Evolutionary conservation across 2,113 vertebrate species (phyloP).

Genomic region (Lepus americanus): DNA sequence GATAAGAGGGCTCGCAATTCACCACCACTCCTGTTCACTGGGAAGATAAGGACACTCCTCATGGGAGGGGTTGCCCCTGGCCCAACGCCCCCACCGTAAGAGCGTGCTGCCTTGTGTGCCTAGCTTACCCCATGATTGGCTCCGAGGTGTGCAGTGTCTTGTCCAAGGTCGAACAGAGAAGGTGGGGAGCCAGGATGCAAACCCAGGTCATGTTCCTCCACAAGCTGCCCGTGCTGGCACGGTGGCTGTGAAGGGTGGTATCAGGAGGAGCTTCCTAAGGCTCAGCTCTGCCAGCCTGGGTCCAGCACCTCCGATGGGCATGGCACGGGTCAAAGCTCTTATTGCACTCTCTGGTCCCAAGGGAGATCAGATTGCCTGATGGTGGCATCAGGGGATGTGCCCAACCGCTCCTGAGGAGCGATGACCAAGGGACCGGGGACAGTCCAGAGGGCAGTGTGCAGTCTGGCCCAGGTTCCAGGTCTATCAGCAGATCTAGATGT

Average conservation of each 20-base stretch:
- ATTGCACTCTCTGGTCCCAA: background rate
- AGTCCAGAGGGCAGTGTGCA: constrained; percentile 55
- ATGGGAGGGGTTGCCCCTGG: background rate
- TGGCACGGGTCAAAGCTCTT: background rate
- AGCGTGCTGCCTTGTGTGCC: background rate
- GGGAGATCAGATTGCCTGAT: background rate
- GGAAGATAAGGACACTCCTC: background rate
- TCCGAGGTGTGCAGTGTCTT: background rate
- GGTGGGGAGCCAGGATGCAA: background rate
- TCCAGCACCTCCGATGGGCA: background rate
- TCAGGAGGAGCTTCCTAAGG: background rate
- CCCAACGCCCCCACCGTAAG: background rate
- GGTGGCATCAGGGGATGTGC: background rate
- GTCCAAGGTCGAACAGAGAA: constrained; percentile 19
- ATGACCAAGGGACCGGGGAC: background rate
- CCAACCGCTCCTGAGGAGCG: background rate
- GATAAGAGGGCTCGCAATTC: constrained; percentile 28
- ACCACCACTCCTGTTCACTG: background rate
- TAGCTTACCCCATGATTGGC: background rate
- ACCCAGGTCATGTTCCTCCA: background rate
- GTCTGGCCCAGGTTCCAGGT: constrained; percentile 20
- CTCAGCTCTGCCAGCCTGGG: background rate
- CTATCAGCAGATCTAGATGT: constrained; percentile 62
- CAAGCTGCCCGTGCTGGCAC: background rate
- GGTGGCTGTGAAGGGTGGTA: background rate